Base-by-base conservation (phyloP, 35 echinoderm and acorn worm species). In the Anneissia japonica region DNA sequence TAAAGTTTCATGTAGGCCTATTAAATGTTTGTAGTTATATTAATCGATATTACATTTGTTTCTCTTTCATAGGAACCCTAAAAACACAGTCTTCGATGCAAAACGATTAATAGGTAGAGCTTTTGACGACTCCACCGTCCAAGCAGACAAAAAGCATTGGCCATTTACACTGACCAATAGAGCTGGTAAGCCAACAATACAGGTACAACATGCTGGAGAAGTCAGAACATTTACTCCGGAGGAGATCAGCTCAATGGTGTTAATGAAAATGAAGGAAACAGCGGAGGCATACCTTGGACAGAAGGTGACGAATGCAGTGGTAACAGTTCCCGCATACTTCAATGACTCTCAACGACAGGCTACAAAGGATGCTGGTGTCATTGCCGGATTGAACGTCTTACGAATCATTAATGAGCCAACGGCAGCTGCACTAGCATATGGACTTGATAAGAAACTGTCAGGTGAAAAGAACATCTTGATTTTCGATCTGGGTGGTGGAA, bases 361-460 rank as follows among this genome's bases (percentile, higher is more conserved):
- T 10, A 95, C 93, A 0, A 95, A 95, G 64, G 93, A 95, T 76
- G 93, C 93, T 31, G 93, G 89, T 11, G 45, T 90, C 29, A 95
- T 95, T 64, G 93, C 93, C 85, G 93, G 93, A 26, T 64, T 95
- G 19, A 95, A 95, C 46, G 93, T 95, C 43, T 30, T 91, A 29
- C 38, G 85, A 51, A 91, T 95, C 74, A 88, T 95, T 79, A 95
- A 95, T 39, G 89, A 95, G 41, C 93, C 93, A 3, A 95, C 93
- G 30, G 93, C 93, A 13, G 93, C 93, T 0, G 93, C 93, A 35
- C 81, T 94, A 19, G 93, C 93, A 4, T 94, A 91, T 46, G 93
- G 93, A 56, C 85, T 94, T 31, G 88, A 91, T 31, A 94, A 94
- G 34, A 94, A 94, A 51, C 73, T 91, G 10, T n/a, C n/a, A n/a